Conservation (phyloP, 53 echinoderm and acorn worm genomes). For the Astropecten irregularis region DNA sequence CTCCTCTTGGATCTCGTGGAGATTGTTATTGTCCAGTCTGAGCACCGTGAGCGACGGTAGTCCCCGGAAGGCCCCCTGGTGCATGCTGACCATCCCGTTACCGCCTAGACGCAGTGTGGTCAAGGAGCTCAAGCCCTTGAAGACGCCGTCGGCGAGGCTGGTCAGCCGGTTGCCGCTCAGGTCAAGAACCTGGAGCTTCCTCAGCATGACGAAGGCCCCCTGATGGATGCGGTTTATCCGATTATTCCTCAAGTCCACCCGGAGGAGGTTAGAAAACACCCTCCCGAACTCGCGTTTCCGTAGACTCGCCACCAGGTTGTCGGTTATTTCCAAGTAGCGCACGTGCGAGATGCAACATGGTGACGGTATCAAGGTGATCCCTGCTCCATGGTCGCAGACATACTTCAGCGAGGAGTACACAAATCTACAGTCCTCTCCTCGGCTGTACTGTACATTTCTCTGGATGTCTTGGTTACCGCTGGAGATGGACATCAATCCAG, state of each 20-base stretch:
- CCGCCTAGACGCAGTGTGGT: slow-evolving; percentile 44
- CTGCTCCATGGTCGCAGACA: slow-evolving; percentile 21
- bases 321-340: slow-evolving; percentile 29
- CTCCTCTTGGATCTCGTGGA: slow-evolving; percentile 48
- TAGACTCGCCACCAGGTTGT: slow-evolving; percentile 35
- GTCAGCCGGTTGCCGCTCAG: slow-evolving; percentile 51
- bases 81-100: slow-evolving; percentile 48
- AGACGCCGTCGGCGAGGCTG: slow-evolving; percentile 28
- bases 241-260: slow-evolving; percentile 48
- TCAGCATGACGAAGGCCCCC: slow-evolving; percentile 56
- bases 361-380: slow-evolving; percentile 52
- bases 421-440: slow-evolving; percentile 39
- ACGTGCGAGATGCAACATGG: slow-evolving; percentile 63
- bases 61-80: slow-evolving; percentile 53
- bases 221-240: slow-evolving; percentile 33
- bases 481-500: neutral
- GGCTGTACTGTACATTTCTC: slow-evolving; percentile 4
- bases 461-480: neutral
- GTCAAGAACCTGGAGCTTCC: slow-evolving; percentile 52
- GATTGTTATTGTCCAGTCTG: slow-evolving; percentile 56
- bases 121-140: slow-evolving; percentile 52
- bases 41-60: slow-evolving; percentile 53
- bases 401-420: neutral
- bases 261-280: slow-evolving; percentile 33
- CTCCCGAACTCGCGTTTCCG: slow-evolving; percentile 37